Percentiles rank a stretch among this genome's conserved stretches.
These are phyloP conservation scores for Acrossocheilus wenchowensis DNA, from an alignment of 2,797 vertebrate species.

Conservation along the genomic window DNA sequence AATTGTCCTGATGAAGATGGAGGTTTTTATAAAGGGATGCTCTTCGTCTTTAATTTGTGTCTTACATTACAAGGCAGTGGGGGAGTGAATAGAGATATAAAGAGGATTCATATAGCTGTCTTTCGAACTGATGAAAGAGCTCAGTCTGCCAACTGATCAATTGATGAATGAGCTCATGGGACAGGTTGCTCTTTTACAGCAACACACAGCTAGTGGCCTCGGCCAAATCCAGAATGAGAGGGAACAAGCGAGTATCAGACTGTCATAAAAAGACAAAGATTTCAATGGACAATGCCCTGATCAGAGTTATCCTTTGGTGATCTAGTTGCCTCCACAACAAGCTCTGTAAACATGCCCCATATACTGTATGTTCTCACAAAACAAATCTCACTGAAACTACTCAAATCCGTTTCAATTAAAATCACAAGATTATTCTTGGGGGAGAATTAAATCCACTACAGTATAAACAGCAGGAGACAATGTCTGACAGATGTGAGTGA, in stretches of 20 bases:
- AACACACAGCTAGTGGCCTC: background rate
- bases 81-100: conserved; percentile 10
- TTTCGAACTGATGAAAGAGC: conserved; percentile 28
- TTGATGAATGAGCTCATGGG: conserved; percentile 39
- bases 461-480: conserved; percentile 40
- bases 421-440: conserved; percentile 45
- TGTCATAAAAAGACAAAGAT: background rate
- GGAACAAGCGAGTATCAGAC: background rate
- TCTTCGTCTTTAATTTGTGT: background rate
- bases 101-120: conserved; percentile 22
- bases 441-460: conserved; percentile 24
- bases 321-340: conserved; percentile 8
- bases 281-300: background rate
- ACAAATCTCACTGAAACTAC: background rate
- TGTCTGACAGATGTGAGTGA: conserved; percentile 44
- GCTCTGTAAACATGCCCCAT: conserved; percentile 8
- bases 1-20: background rate
- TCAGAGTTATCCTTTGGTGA: conserved; percentile 6
- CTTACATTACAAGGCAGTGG: conserved; percentile 5
- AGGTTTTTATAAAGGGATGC: background rate
- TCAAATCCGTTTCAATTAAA: conserved; percentile 37
- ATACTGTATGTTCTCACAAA: background rate
- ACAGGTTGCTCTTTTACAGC: conserved; percentile 31
- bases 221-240: background rate
- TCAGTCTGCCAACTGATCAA: conserved; percentile 8